Conservation (phyloP, 2,113 vertebrate species). For the Salminus brasiliensis region DNA sequence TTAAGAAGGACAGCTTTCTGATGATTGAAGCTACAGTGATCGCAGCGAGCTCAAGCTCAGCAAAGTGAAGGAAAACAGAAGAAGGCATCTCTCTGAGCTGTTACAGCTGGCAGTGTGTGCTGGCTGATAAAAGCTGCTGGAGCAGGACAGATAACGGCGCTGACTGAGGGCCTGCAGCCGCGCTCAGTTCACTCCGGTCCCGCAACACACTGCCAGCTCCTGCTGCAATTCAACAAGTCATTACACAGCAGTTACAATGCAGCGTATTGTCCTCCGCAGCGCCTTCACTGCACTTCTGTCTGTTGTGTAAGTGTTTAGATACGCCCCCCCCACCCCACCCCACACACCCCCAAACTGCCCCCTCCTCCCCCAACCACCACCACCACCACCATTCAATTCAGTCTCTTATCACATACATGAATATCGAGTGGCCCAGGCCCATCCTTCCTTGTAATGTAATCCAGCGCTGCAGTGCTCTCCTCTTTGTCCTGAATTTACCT, state of each 20-base stretch:
- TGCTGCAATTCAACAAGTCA: background rate
- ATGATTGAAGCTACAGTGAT: no score
- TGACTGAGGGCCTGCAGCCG: no score
- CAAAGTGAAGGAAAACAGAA: no score
- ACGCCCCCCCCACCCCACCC: background rate
- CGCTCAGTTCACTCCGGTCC: background rate
- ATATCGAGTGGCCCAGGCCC: constrained; percentile 14
- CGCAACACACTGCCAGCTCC: background rate
- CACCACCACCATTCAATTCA: background rate
- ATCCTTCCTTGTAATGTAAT: constrained; percentile 7
- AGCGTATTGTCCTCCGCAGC: background rate
- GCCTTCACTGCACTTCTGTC: background rate
- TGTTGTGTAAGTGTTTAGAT: constrained; percentile 3
- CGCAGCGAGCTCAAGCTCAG: no score
- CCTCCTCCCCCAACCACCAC: background rate
- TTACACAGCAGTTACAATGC: background rate
- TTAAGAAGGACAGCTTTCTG: no score
- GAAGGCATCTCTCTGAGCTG: no score
- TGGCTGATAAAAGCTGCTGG: no score
- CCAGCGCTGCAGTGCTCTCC: constrained; percentile 1
- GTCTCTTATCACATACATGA: background rate
- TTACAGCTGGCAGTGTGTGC: no score
- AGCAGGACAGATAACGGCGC: no score
- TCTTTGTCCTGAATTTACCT: constrained; percentile 25
- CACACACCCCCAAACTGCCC: no score